Conservation (phyloP, 2,113 vertebrate species). For the Argyrosomus japonicus region DNA sequence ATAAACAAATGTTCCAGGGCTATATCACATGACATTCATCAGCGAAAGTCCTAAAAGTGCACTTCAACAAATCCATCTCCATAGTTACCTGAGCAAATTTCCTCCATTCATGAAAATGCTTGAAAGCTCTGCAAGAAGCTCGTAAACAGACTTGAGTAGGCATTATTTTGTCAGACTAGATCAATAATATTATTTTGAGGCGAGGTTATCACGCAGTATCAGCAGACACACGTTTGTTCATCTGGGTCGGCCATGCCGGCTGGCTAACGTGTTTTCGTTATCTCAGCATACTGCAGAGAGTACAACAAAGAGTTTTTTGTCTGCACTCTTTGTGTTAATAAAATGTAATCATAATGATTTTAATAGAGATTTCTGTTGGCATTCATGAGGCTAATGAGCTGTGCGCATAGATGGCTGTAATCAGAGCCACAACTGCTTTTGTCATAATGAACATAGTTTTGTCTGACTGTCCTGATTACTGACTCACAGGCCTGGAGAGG, state of each 20-base stretch:
- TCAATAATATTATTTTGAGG: neutral
- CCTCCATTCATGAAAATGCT: neutral
- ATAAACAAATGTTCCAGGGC: neutral
- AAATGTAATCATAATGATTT: neutral
- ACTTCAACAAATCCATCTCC: no score
- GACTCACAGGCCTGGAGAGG: neutral
- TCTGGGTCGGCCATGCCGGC: neutral
- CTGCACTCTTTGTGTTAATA: neutral
- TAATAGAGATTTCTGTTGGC: neutral
- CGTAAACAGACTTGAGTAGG: neutral
- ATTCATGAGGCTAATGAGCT: neutral
- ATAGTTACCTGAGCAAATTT: neutral
- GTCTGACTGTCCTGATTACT: neutral
- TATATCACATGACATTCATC: neutral
- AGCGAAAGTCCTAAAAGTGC: no score
- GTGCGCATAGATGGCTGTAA: neutral
- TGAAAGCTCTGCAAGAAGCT: neutral
- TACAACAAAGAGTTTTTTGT: neutral
- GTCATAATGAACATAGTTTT: neutral
- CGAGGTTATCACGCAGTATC: conserved; percentile 10
- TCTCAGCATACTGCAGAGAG: neutral
- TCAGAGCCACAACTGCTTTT: neutral
- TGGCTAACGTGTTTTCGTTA: neutral
- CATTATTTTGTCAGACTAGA: neutral
- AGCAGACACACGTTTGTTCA: conserved; percentile 24